Percentiles rank a stretch among this genome's conserved stretches.
Evolutionary conservation across 2,797 vertebrate species (phyloP).

Genomic region (Numenius phaeopus): DNA sequence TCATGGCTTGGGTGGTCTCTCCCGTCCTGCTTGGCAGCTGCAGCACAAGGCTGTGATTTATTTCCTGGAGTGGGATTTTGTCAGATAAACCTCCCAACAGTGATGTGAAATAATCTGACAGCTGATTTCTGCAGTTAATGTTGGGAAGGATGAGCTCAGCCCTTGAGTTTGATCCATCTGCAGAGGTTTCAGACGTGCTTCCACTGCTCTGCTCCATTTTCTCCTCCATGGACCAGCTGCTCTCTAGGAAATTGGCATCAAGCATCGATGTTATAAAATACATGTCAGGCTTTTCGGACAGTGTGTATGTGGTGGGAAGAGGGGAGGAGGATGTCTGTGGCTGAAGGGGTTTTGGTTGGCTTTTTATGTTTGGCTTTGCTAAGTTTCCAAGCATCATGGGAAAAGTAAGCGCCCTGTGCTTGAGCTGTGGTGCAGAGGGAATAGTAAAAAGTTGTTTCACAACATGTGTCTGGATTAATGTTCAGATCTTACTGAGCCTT

Average conservation of each 20-base stretch:
- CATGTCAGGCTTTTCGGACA: neutral
- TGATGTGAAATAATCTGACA: neutral
- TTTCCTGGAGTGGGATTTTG: conserved; percentile 7
- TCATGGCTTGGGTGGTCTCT: conserved; percentile 67
- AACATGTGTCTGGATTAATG: neutral
- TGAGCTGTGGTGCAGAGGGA: neutral
- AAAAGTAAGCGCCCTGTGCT: neutral
- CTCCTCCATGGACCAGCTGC: neutral
- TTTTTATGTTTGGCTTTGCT: neutral
- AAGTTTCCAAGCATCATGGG: neutral
- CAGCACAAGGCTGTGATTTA: conserved; percentile 6
- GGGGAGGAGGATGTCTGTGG: neutral
- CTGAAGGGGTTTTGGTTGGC: neutral
- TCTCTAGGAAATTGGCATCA: neutral
- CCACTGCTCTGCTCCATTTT: neutral
- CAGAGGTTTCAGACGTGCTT: neutral
- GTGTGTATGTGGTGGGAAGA: neutral
- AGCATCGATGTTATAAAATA: neutral
- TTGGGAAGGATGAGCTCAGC: conserved; percentile 16
- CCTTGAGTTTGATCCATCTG: neutral
- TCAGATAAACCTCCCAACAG: conserved; percentile 19
- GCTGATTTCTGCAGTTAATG: conserved; percentile 15
- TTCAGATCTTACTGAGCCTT: neutral
- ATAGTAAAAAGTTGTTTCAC: neutral
- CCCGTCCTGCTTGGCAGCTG: conserved; percentile 33